Conservation (phyloP, 2,888 invertebrate species). For the Thecocarcelia acutangulata region DNA sequence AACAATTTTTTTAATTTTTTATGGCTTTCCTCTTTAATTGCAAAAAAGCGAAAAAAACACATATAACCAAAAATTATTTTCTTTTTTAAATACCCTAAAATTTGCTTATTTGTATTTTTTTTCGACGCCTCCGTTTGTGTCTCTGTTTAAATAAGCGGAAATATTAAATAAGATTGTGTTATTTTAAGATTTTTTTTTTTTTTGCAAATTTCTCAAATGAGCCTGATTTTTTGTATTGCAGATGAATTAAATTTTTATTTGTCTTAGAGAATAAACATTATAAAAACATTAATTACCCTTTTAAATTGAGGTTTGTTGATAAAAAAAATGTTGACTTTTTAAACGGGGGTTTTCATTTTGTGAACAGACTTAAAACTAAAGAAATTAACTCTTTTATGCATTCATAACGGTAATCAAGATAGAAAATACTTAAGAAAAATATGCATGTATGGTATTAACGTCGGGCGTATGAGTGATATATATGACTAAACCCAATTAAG, state of each 20-base stretch:
- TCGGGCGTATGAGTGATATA: too few species aligned
- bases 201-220: slow-evolving; percentile 1
- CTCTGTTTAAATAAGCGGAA: slow-evolving; percentile 45
- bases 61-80: slow-evolving; percentile 3
- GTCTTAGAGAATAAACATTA: not conserved
- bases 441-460: too few species aligned
- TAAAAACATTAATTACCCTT: too few species aligned
- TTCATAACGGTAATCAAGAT: too few species aligned
- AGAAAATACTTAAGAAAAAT: too few species aligned
- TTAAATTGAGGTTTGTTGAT: too few species aligned
- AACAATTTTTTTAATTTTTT: not conserved
- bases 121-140: not conserved
- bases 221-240: not conserved
- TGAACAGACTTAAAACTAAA: too few species aligned
- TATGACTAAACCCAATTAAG: too few species aligned
- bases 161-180: slow-evolving; percentile 40
- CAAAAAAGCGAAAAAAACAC: not conserved
- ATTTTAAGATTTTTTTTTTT: slow-evolving; percentile 1
- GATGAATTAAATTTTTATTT: slow-evolving; percentile 40
- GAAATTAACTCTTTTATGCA: too few species aligned
- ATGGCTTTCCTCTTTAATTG: not conserved
- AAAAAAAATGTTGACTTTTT: too few species aligned
- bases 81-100: not conserved
- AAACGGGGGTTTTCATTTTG: too few species aligned
- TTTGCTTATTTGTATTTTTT: not conserved